Conservation (phyloP, 2,888 invertebrate species). For the Apotomis turbidana region DNA sequence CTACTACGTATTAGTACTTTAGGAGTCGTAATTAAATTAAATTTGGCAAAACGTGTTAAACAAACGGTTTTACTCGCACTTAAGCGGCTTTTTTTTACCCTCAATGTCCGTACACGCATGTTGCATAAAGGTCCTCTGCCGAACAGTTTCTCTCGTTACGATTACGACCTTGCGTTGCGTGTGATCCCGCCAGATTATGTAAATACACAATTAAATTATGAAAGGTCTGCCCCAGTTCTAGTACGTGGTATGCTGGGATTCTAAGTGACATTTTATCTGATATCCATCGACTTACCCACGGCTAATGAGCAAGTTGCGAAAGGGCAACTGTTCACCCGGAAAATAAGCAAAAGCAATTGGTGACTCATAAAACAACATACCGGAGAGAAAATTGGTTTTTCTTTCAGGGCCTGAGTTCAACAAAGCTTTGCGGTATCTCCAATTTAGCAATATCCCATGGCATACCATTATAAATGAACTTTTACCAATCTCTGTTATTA, state of each 20-base stretch:
- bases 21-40: too few species aligned
- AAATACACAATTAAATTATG: constrained; percentile 31
- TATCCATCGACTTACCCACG: constrained; percentile 8
- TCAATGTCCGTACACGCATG: constrained; percentile 14
- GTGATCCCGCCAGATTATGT: constrained; percentile 40
- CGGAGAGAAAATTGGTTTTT: background rate
- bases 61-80: too few species aligned
- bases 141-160: constrained; percentile 49
- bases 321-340: background rate
- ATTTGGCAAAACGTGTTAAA: too few species aligned
- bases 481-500: too few species aligned
- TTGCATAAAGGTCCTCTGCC: constrained; percentile 29
- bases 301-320: background rate
- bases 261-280: constrained; percentile 9
- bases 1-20: too few species aligned
- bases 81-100: background rate
- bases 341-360: background rate
- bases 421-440: too few species aligned
- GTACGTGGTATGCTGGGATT: constrained; percentile 7
- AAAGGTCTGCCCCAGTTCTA: constrained; percentile 30
- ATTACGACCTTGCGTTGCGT: constrained; percentile 46
- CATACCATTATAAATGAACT: too few species aligned
- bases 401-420: background rate
- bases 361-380: background rate
- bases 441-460: too few species aligned